A percentile compares a stretch with the other conserved stretches of the same genome.
Evolutionary conservation across 2,113 vertebrate genomes (phyloP).

Genomic region (Stomatorhinus ivindoensis): DNA sequence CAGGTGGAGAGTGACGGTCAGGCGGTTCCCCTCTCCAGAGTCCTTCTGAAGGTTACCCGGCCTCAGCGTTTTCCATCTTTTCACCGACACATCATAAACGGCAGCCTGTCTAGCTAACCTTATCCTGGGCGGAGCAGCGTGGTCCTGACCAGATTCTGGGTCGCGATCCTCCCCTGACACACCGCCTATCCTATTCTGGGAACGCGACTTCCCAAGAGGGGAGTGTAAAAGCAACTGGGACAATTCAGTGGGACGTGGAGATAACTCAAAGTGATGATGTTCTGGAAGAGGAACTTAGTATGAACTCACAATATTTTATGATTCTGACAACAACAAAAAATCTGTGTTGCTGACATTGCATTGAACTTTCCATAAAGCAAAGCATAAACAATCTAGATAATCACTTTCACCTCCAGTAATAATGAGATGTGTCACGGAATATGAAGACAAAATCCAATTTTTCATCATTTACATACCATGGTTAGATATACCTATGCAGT

Average conservation of each 20-base stretch:
- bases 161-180: not conserved
- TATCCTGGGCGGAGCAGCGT: not conserved
- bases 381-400: not conserved
- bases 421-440: not conserved
- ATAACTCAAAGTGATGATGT: not conserved
- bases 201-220: not conserved
- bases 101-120: not conserved
- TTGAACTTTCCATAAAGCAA: not conserved
- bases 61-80: constrained; percentile 16
- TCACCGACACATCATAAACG: not conserved
- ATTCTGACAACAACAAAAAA: not conserved
- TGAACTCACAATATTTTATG: not conserved
- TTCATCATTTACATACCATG: not conserved
- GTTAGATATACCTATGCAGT: not conserved
- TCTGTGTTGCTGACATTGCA: not conserved
- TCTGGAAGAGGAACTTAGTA: not conserved
- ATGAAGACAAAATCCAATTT: not conserved
- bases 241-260: not conserved
- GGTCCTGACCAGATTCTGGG: not conserved
- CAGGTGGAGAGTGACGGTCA: not conserved
- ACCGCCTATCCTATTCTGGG: not conserved
- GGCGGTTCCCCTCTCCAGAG: not conserved
- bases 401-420: not conserved
- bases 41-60: constrained; percentile 1
- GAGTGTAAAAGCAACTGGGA: not conserved